Base-by-base conservation (phyloP, 2,113 vertebrate genomes). In the Meleagris gallopavo region DNA sequence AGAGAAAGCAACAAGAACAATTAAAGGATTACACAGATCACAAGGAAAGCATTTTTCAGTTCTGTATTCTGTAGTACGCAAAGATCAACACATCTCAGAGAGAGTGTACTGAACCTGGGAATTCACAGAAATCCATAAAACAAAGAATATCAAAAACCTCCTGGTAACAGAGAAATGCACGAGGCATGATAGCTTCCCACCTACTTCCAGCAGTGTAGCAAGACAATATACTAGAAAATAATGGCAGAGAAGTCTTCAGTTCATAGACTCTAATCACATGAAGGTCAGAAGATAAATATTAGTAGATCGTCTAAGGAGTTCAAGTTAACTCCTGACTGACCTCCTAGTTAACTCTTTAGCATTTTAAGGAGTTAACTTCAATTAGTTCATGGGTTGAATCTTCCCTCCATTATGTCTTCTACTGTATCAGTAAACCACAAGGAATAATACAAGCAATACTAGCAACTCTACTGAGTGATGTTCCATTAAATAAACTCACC, bases 21-120 rank as follows among this genome's bases (percentile, higher is more conserved):
- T 74, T 81, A 94, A 29, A 83, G 46, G n/a, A 81, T 88, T 92
- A 61, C 1, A 7, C 2, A 71, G 32, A 55, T 64, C 71, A 65
- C 65, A 88, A 92, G 65, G 32, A 93, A 93, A 83, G 25, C 13
- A 34, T 66, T 83, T 86, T 88, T 86, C 55, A 62, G 58, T 54
- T 88, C 48, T 50, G 13, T 86, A 50, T 50, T 74, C 40, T 52
- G 69, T 57, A 64, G 38, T 24, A 71, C 61, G 27, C 57, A 60
- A 67, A 32, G 50, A 65, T 77, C 77, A 92, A 17, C 21, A 66
- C 20, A 58, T 40, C 13, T 72, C 24, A 3, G 24, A 27, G 9
- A 77, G 5, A 62, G 21, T 27, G 41, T 6, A 18, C 21, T 65
- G 46, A 87, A 78, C 21, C 45, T 83, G 45, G 22, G 64, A 88